A percentile compares a stretch with the other conserved stretches of the same genome.
phyloP scores from a whole-genome alignment of 2,113 vertebrate species.

The Opisthocomus hoazin region DNA sequence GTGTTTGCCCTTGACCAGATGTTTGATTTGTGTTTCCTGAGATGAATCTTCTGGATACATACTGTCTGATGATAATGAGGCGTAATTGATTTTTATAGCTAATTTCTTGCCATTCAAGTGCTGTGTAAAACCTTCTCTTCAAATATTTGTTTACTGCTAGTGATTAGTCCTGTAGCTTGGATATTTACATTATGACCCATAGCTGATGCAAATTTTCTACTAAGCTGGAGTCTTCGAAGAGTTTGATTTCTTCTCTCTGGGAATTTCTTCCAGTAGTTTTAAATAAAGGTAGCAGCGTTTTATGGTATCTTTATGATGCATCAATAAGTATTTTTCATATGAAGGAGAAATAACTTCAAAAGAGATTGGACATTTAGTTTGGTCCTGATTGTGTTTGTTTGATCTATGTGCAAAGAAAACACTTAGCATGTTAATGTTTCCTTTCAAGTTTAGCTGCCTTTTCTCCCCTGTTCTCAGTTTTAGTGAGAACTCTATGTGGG shows the following conservation, averaged over 20 bases:
- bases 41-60: not conserved
- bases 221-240: not conserved
- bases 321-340: not conserved
- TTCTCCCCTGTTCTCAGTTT: not conserved
- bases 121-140: not conserved
- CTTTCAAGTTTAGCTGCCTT: not conserved
- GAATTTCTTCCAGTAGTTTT: not conserved
- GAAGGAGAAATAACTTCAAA: not conserved
- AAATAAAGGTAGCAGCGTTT: not conserved
- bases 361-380: not conserved
- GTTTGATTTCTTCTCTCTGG: not conserved
- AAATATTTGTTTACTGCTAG: slow-evolving; percentile 39
- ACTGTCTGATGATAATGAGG: not conserved
- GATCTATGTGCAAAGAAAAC: not conserved
- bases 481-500: not conserved
- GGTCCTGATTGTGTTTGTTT: not conserved
- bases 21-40: not conserved
- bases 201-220: slow-evolving; percentile 15
- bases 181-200: not conserved
- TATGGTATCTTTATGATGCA: not conserved
- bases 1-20: not conserved
- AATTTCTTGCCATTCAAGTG: slow-evolving; percentile 15
- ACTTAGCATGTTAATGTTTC: not conserved
- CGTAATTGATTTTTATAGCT: slow-evolving; percentile 24
- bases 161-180: slow-evolving; percentile 1